These are phyloP conservation scores for Anagrus nilaparvatae DNA, from an alignment of 1,140 invertebrate genomes.

Conservation along the genomic window DNA sequence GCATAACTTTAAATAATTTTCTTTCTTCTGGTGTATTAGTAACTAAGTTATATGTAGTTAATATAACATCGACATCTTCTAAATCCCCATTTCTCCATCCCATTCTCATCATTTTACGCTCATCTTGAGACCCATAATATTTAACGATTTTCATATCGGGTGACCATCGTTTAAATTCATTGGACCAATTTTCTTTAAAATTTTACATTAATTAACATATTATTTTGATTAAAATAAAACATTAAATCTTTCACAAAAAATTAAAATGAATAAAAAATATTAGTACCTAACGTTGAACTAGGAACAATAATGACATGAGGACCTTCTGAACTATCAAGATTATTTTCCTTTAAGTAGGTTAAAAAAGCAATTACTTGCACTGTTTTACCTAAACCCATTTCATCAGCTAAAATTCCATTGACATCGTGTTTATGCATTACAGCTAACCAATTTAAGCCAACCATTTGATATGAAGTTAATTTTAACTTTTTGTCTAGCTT, in stretches of 20 bases:
- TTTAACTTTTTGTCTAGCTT: conserved; percentile 45
- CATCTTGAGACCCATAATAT: conserved; percentile 83
- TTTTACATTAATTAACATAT: conserved; percentile 46
- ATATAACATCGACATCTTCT: conserved; percentile 68
- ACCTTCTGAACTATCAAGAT: conserved; percentile 46
- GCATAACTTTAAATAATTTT: conserved; percentile 79
- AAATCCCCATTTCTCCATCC: conserved; percentile 66
- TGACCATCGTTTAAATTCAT: conserved; percentile 78
- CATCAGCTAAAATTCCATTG: conserved; percentile 89
- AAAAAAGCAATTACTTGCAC: conserved; percentile 85
- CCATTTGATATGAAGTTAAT: conserved; percentile 81
- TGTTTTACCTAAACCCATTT: conserved; percentile 88
- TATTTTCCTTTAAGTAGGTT: conserved; percentile 71
- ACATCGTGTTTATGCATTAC: conserved; percentile 81
- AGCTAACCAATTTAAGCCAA: conserved; percentile 89
- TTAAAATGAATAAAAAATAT: conserved; percentile 4
- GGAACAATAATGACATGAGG: conserved; percentile 88
- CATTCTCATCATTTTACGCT: conserved; percentile 64
- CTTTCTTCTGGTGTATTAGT: conserved; percentile 77
- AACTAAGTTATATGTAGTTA: conserved; percentile 81
- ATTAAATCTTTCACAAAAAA: neutral
- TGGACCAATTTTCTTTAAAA: conserved; percentile 58
- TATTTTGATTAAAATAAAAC: neutral
- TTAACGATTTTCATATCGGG: conserved; percentile 67
- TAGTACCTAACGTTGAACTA: conserved; percentile 73